Evolutionary conservation across 2,797 vertebrate genomes (phyloP).

Genomic region (Choloepus didactylus): DNA sequence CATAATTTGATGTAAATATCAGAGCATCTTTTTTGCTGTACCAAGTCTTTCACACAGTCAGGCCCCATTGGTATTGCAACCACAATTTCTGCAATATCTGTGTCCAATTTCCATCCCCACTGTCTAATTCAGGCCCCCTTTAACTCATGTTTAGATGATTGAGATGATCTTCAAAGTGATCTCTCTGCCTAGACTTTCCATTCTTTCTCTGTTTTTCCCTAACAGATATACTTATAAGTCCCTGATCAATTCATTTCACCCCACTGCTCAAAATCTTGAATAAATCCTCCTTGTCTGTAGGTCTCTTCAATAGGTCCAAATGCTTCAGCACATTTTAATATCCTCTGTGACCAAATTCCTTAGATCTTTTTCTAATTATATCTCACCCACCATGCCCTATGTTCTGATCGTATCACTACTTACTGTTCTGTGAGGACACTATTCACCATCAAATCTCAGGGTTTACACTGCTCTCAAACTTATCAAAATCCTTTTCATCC

Average conservation of each 20-base stretch:
- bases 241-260: neutral
- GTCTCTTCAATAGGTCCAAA: neutral
- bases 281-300: neutral
- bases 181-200: neutral
- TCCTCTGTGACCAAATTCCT: neutral
- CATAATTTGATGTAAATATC: neutral
- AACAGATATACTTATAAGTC: neutral
- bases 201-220: neutral
- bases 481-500: neutral
- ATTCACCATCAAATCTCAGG: too few relatives aligned
- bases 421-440: neutral
- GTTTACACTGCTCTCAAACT: neutral
- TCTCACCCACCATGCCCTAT: neutral
- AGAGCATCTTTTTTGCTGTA: neutral
- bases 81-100: neutral
- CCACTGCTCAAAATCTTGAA: neutral
- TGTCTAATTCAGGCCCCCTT: too few relatives aligned
- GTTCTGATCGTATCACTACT: neutral
- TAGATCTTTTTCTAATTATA: neutral
- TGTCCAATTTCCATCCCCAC: neutral
- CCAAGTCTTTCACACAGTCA: neutral
- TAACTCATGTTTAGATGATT: neutral
- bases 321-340: neutral
- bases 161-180: neutral
- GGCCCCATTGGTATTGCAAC: neutral